These are phyloP conservation scores for Callocephalon fimbriatum DNA, from an alignment of 2,113 vertebrate species.

Conservation along the genomic window DNA sequence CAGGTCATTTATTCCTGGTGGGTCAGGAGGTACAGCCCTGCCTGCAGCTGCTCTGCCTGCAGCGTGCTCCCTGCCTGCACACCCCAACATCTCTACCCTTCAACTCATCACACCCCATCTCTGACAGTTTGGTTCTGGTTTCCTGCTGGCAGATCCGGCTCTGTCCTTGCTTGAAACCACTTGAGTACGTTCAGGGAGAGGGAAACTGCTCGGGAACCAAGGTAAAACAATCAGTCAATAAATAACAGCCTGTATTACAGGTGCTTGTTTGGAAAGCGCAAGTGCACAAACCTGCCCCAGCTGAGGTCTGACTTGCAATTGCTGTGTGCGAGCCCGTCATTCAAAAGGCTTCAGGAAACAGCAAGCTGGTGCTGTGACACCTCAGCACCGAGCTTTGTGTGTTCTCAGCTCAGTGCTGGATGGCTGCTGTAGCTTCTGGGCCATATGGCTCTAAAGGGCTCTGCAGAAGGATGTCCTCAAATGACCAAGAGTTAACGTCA, in stretches of 20 bases:
- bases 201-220: rapidly evolving
- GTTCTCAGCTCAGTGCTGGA: rapidly evolving
- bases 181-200: not conserved
- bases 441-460: rapidly evolving
- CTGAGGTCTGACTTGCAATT: rapidly evolving
- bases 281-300: rapidly evolving
- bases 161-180: rapidly evolving
- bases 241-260: not conserved
- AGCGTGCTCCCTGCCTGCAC: not conserved
- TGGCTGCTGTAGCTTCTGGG: not conserved
- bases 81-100: not conserved
- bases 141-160: not conserved
- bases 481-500: not conserved
- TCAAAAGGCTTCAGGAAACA: rapidly evolving
- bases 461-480: not conserved
- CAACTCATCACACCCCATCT: not conserved
- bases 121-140: rapidly evolving
- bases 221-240: not conserved
- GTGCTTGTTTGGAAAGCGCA: rapidly evolving
- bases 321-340: rapidly evolving
- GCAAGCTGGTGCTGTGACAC: rapidly evolving
- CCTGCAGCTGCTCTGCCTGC: not conserved
- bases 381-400: rapidly evolving
- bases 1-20: not conserved
- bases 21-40: not conserved